Evolutionary conservation across 1,140 invertebrate genomes (phyloP).

Genomic region (Leptonema lineaticorne): DNA sequence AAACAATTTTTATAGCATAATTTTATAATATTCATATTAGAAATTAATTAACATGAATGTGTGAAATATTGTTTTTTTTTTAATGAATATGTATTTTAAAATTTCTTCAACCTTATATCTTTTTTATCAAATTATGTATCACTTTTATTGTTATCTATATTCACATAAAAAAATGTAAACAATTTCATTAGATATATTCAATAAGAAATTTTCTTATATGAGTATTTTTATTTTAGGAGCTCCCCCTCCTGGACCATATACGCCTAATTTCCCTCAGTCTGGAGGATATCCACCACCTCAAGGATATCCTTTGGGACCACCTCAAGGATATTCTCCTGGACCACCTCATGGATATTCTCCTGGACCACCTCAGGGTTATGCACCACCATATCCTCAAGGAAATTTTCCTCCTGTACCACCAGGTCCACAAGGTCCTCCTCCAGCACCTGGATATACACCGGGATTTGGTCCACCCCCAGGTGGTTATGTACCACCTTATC

Average conservation of each 20-base stretch:
- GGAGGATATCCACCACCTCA: background rate
- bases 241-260: background rate
- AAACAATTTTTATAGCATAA: no score
- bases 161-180: no score
- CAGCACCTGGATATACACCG: constrained; percentile 43
- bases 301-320: background rate
- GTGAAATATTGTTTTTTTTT: no score
- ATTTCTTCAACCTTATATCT: no score
- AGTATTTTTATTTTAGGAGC: background rate
- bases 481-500: constrained; percentile 37
- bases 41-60: no score
- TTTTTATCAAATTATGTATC: no score
- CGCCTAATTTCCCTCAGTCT: constrained; percentile 15
- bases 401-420: constrained; percentile 17
- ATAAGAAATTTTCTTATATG: background rate
- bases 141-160: no score
- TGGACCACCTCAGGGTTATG: constrained; percentile 45
- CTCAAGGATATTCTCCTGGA: background rate
- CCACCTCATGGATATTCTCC: constrained; percentile 3
- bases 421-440: constrained; percentile 39
- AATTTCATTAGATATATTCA: no score
- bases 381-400: constrained; percentile 23
- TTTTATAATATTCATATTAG: no score
- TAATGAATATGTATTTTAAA: no score
- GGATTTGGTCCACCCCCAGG: constrained; percentile 44